A percentile compares a stretch with the other conserved stretches of the same genome.
phyloP scores from a whole-genome alignment of 2,888 invertebrate genomes.

The Ectropis crepuscularia region DNA sequence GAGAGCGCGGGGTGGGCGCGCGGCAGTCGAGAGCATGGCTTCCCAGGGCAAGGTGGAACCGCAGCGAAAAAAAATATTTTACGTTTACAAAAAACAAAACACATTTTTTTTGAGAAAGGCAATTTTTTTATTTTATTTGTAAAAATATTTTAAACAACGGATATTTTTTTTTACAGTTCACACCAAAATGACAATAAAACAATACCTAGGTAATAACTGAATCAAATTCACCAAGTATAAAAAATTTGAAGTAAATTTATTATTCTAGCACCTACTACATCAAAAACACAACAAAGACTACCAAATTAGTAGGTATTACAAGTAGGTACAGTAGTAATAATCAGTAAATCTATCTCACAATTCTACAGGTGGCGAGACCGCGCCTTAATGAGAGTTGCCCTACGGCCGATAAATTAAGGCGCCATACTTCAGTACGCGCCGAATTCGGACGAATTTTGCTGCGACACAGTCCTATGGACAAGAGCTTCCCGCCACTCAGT shows the following conservation, averaged over 20 bases:
- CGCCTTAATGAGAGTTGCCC: slow-evolving; percentile 71
- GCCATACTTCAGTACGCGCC: slow-evolving; percentile 64
- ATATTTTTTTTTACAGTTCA: too few relatives aligned
- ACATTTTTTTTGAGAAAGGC: too few relatives aligned
- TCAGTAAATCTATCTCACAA: slow-evolving; percentile 63
- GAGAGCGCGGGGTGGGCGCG: slow-evolving; percentile 66
- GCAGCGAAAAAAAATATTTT: slow-evolving; percentile 12
- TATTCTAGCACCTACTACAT: too few relatives aligned
- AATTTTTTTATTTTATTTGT: too few relatives aligned
- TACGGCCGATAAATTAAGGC: slow-evolving; percentile 72
- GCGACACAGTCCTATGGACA: slow-evolving; percentile 32
- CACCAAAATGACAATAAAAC: too few relatives aligned
- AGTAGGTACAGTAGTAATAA: slow-evolving; percentile 46
- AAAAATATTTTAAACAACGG: too few relatives aligned
- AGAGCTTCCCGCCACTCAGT: not conserved
- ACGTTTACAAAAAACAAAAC: not conserved
- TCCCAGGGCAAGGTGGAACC: slow-evolving; percentile 44
- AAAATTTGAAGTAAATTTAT: too few relatives aligned
- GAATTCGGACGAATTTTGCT: slow-evolving; percentile 48
- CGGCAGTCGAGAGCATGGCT: slow-evolving; percentile 82
- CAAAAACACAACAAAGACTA: not conserved
- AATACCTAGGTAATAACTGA: too few relatives aligned
- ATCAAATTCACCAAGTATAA: too few relatives aligned
- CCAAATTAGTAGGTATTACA: slow-evolving; percentile 41
- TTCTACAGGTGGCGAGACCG: slow-evolving; percentile 76